These are phyloP conservation scores for Tetranychus urticae DNA, from an alignment of 1,140 invertebrate species.

Conservation along the genomic window DNA sequence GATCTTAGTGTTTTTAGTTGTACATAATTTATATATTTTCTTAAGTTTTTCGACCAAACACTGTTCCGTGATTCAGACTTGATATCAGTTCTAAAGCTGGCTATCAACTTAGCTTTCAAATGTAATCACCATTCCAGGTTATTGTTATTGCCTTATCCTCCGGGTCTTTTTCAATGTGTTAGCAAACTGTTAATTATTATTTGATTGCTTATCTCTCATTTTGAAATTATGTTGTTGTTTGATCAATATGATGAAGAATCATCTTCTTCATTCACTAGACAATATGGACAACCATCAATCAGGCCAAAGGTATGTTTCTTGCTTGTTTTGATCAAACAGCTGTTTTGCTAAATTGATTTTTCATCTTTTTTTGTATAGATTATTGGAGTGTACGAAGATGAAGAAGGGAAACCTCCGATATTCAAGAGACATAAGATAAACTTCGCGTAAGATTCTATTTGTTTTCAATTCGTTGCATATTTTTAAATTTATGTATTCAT, in stretches of 20 bases:
- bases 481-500: constrained; percentile 21
- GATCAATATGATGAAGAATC: constrained; percentile 49
- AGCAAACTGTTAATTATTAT: too few species aligned
- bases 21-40: too few species aligned
- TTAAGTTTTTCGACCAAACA: too few species aligned
- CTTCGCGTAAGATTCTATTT: constrained; percentile 18
- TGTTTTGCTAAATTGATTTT: not conserved
- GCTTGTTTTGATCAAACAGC: not conserved
- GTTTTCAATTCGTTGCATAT: not conserved
- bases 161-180: too few species aligned
- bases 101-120: too few species aligned
- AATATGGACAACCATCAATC: not conserved
- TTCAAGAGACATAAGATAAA: constrained; percentile 21
- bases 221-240: constrained; percentile 40
- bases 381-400: constrained; percentile 17
- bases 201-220: not conserved
- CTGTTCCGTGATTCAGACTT: too few species aligned
- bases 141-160: too few species aligned
- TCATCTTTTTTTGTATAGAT: constrained; percentile 13
- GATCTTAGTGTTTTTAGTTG: too few species aligned
- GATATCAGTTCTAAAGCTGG: too few species aligned
- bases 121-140: too few species aligned
- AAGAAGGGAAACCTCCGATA: constrained; percentile 17
- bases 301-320: not conserved
- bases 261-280: constrained; percentile 3